Conservation (phyloP, 2,797 vertebrate genomes). For the Takifugu rubripes region DNA sequence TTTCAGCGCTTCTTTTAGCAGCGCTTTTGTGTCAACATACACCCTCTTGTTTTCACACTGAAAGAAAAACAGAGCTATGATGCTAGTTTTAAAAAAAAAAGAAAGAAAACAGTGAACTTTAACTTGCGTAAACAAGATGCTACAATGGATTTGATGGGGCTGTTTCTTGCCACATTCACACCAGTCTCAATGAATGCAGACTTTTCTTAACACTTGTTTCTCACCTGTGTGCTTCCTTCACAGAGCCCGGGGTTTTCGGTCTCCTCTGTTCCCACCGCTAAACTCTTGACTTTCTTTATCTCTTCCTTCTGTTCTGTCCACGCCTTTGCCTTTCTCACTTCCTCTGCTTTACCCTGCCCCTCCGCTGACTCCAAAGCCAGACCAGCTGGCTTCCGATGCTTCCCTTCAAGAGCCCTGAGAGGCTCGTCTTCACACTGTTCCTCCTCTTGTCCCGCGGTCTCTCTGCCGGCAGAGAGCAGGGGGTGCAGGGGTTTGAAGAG, state of each 20-base stretch:
- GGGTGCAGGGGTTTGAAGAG: conserved; percentile 76
- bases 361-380: conserved; percentile 76
- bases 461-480: conserved; percentile 74
- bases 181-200: conserved; percentile 11
- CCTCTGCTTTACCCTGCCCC: conserved; percentile 49
- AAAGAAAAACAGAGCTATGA: conserved; percentile 4
- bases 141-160: not conserved
- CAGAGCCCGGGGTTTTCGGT: conserved; percentile 64
- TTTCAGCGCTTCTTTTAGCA: conserved; percentile 38
- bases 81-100: conserved; percentile 17
- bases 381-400: conserved; percentile 87
- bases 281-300: conserved; percentile 51
- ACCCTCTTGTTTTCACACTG: conserved; percentile 21
- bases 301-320: conserved; percentile 34
- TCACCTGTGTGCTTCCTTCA: conserved; percentile 76
- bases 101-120: conserved; percentile 4
- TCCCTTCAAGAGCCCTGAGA: conserved; percentile 73
- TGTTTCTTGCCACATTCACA: conserved; percentile 1
- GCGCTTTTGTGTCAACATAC: conserved; percentile 25
- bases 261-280: conserved; percentile 34
- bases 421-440: conserved; percentile 79
- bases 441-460: conserved; percentile 75
- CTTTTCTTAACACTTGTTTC: conserved; percentile 48
- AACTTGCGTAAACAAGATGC: conserved; percentile 2
- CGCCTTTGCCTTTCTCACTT: conserved; percentile 44